Evolutionary conservation across 1,140 invertebrate species (phyloP).

Genomic region (Diprion similis): DNA sequence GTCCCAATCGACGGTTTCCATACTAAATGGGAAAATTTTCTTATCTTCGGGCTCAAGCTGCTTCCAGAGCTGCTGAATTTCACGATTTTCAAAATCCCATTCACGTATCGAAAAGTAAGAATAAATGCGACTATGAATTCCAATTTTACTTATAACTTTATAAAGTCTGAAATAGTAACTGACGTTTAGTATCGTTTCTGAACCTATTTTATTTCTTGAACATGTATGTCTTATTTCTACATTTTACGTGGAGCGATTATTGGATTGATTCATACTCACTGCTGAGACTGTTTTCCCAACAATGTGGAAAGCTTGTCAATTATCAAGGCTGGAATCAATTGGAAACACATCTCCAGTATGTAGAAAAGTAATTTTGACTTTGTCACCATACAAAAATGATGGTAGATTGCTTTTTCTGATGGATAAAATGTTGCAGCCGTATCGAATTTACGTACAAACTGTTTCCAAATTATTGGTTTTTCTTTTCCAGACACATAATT

Average conservation of each 20-base stretch:
- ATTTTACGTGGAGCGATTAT: too few relatives aligned
- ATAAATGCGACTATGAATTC: constrained; percentile 15
- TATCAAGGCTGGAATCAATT: constrained; percentile 68
- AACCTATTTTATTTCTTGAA: neutral
- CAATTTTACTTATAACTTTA: constrained; percentile 23
- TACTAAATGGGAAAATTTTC: constrained; percentile 28
- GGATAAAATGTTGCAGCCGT: neutral
- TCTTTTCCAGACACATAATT: constrained; percentile 23
- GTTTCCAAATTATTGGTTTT: constrained; percentile 24
- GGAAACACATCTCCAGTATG: constrained; percentile 57
- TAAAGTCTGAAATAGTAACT: constrained; percentile 27
- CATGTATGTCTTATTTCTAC: neutral
- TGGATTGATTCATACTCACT: too few relatives aligned
- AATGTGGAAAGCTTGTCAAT: constrained; percentile 62
- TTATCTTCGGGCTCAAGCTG: constrained; percentile 27
- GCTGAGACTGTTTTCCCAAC: constrained; percentile 64
- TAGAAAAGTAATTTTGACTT: neutral
- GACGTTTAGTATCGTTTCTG: neutral
- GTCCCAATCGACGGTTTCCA: neutral
- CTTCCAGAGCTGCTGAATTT: constrained; percentile 11
- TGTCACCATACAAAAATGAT: neutral
- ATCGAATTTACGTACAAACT: neutral
- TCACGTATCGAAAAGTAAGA: constrained; percentile 24
- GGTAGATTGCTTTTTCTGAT: neutral
- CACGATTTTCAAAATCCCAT: constrained; percentile 27